Evolutionary conservation across 2,888 invertebrate species (phyloP).

Genomic region (Trachelus tabidus): DNA sequence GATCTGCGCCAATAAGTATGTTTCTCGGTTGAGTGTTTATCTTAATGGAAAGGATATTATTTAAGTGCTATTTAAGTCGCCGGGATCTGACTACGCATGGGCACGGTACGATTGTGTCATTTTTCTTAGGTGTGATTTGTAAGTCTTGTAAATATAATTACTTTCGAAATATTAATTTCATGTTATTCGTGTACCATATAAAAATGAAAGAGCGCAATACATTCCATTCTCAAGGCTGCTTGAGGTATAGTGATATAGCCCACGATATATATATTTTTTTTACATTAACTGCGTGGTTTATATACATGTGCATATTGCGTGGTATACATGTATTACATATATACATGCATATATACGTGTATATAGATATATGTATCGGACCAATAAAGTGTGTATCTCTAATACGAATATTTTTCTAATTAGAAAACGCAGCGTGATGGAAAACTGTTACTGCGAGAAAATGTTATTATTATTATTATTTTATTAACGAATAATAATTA

Average conservation of each 20-base stretch:
- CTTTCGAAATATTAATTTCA: constrained; percentile 56
- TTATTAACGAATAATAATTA: neutral
- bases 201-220: constrained; percentile 47
- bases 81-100: constrained; percentile 45
- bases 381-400: constrained; percentile 33
- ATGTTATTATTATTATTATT: neutral
- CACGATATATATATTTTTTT: constrained; percentile 39
- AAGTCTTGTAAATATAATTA: constrained; percentile 65
- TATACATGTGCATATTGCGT: constrained; percentile 25
- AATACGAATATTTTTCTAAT: constrained; percentile 35
- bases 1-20: neutral
- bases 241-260: constrained; percentile 44
- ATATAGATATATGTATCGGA: constrained; percentile 29
- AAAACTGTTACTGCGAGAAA: constrained; percentile 24
- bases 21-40: neutral
- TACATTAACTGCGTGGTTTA: constrained; percentile 3
- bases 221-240: constrained; percentile 55
- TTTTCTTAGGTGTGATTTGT: constrained; percentile 58
- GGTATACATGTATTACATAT: constrained; percentile 24
- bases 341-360: constrained; percentile 29
- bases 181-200: constrained; percentile 62
- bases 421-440: constrained; percentile 29
- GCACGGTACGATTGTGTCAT: constrained; percentile 55
- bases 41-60: neutral
- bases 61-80: neutral